These are phyloP conservation scores for Macrophya alboannulata DNA, from an alignment of 2,888 invertebrate species.

Conservation along the genomic window DNA sequence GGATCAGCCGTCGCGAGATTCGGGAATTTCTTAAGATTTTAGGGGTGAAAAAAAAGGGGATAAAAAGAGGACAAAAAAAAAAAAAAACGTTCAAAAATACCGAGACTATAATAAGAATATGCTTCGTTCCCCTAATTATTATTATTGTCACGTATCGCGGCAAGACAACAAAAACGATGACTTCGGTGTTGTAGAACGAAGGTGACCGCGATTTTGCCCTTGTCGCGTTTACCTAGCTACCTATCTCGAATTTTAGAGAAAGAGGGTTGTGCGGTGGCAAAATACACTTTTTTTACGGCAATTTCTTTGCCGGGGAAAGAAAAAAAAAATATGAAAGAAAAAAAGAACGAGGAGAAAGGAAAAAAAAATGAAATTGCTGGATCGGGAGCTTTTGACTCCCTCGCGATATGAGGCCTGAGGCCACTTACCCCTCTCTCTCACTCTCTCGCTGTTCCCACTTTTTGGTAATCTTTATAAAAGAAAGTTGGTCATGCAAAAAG, in stretches of 20 bases:
- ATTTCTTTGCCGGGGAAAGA: slow-evolving; percentile 7
- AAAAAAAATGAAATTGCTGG: slow-evolving; percentile 36
- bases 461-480: slow-evolving; percentile 38
- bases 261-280: neutral
- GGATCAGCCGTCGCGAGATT: neutral
- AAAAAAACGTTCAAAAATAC: slow-evolving; percentile 35
- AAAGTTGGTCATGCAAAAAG: slow-evolving; percentile 38
- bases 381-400: slow-evolving; percentile 37
- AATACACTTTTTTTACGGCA: slow-evolving; percentile 36
- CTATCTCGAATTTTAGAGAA: slow-evolving; percentile 37
- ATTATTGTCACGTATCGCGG: slow-evolving; percentile 38
- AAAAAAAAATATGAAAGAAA: neutral
- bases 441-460: neutral
- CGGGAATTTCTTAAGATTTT: neutral
- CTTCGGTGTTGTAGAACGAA: neutral
- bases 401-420: neutral
- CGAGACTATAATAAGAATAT: neutral
- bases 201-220: slow-evolving; percentile 28
- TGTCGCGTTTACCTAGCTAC: slow-evolving; percentile 29
- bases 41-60: neutral
- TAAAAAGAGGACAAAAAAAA: slow-evolving; percentile 56
- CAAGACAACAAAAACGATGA: slow-evolving; percentile 29
- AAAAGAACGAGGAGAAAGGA: too few species aligned
- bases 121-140: slow-evolving; percentile 50
- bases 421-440: neutral